These are phyloP conservation scores for Lepus timidus DNA, from an alignment of 2,113 vertebrate genomes.

Conservation along the genomic window DNA sequence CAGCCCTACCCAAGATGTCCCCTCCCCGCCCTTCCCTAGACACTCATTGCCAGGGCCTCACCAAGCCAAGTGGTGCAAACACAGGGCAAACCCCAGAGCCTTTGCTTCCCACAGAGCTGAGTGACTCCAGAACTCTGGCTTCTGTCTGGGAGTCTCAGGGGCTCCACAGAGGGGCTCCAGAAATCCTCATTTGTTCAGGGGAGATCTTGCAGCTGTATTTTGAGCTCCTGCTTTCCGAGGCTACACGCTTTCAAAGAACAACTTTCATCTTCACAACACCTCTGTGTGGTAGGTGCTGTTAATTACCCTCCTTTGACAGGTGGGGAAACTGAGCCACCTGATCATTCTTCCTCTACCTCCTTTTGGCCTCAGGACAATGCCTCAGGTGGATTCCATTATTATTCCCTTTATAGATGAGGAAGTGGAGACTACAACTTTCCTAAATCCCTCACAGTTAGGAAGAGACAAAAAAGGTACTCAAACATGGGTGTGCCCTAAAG, in stretches of 20 bases:
- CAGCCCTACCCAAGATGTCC: not conserved
- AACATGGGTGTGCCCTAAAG: not conserved
- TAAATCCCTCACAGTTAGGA: not conserved
- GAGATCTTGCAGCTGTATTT: not conserved
- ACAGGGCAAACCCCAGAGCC: not conserved
- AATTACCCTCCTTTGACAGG: not conserved
- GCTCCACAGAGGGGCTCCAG: not conserved
- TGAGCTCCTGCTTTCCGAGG: not conserved
- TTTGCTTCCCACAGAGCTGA: not conserved
- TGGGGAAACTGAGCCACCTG: slow-evolving; percentile 30
- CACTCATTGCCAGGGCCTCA: not conserved
- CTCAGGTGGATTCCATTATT: not conserved
- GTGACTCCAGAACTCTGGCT: not conserved
- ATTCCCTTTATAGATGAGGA: not conserved
- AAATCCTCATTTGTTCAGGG: not conserved
- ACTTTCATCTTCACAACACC: not conserved
- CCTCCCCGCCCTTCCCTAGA: not conserved
- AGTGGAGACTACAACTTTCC: not conserved
- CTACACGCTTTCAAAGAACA: accelerated
- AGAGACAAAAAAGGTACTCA: not conserved
- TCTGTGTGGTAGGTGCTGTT: not conserved
- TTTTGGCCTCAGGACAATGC: not conserved
- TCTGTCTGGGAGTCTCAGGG: not conserved
- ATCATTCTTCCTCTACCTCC: not conserved
- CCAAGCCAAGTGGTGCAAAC: not conserved